A percentile compares a stretch with the other conserved stretches of the same genome.
Conservation (phyloP, 2,113 vertebrate species). For the Sinocyclocheilus anophthalmus region DNA sequence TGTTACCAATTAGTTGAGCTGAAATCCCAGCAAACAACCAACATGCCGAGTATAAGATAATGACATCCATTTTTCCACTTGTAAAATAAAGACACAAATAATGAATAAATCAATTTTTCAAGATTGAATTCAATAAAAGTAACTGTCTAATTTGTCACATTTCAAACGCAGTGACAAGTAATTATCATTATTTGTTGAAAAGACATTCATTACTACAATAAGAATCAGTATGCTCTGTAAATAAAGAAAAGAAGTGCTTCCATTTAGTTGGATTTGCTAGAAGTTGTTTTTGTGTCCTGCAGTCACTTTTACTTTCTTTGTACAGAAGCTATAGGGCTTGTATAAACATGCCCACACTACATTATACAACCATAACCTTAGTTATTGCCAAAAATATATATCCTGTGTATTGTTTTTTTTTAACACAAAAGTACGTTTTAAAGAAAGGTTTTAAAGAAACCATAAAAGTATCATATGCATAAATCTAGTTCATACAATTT, state of each 20-base stretch:
- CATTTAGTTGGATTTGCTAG: conserved; percentile 35
- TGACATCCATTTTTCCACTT: conserved; percentile 53
- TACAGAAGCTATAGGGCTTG: background rate
- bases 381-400: conserved; percentile 4
- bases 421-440: background rate
- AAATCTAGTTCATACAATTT: background rate
- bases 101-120: conserved; percentile 67
- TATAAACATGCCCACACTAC: conserved; percentile 37
- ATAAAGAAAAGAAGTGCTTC: conserved; percentile 53
- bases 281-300: conserved; percentile 13
- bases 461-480: too few species aligned
- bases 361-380: conserved; percentile 35
- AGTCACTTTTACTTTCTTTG: conserved; percentile 3
- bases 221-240: conserved; percentile 26
- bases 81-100: conserved; percentile 63
- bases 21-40: conserved; percentile 13
- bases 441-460: too few species aligned
- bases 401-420: background rate
- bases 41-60: conserved; percentile 31
- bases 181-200: conserved; percentile 76
- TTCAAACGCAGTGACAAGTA: conserved; percentile 71
- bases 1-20: conserved; percentile 8
- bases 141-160: conserved; percentile 75
- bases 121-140: conserved; percentile 75
- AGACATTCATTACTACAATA: conserved; percentile 68